These are phyloP conservation scores for Calonectris borealis DNA, from an alignment of 2,113 vertebrate species.

Conservation along the genomic window DNA sequence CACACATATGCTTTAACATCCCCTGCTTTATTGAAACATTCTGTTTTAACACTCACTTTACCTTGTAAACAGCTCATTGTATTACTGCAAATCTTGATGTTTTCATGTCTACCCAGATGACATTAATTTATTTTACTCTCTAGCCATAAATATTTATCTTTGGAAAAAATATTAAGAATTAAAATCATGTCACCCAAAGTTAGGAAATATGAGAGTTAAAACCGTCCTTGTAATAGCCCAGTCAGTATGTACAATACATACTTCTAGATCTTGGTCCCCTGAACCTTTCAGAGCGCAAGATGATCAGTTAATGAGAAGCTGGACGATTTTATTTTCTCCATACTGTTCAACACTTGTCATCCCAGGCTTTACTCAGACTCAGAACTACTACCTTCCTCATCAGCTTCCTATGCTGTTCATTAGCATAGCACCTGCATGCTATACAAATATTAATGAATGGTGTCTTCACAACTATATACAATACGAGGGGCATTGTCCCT, in stretches of 20 bases:
- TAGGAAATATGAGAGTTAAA: not conserved
- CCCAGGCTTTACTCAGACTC: not conserved
- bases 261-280: not conserved
- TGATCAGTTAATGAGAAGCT: not conserved
- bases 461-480: not conserved
- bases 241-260: not conserved
- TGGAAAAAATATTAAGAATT: not conserved
- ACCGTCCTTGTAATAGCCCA: not conserved
- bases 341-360: not conserved
- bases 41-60: not conserved
- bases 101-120: not conserved
- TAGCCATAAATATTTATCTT: not conserved
- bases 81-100: not conserved
- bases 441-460: not conserved
- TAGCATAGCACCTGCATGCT: not conserved
- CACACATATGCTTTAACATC: not conserved
- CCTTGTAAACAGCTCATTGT: not conserved
- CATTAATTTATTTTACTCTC: not conserved
- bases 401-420: not conserved
- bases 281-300: not conserved
- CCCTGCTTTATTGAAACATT: not conserved
- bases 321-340: not conserved
- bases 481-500: not conserved
- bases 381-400: not conserved
- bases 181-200: not conserved